Evolutionary conservation across 2,797 vertebrate genomes (phyloP).

Genomic region (Psittacula derbiana): DNA sequence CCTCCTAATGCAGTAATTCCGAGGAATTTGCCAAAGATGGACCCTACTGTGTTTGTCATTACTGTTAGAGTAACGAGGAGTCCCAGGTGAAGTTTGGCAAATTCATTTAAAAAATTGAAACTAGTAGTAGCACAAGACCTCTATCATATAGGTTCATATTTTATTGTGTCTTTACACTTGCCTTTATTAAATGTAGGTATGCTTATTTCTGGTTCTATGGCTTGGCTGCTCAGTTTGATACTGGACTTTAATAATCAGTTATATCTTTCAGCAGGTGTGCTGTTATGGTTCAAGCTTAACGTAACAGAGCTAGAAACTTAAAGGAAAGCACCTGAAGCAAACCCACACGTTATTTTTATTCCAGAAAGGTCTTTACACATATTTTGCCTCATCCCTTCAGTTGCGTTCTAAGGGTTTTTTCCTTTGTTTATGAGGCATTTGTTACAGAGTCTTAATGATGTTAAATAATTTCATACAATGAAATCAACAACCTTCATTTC

Average conservation of each 20-base stretch:
- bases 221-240: neutral
- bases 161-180: neutral
- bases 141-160: neutral
- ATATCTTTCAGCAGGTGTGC: neutral
- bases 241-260: neutral
- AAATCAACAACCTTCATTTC: neutral
- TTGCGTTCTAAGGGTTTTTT: neutral
- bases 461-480: neutral
- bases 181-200: neutral
- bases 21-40: neutral
- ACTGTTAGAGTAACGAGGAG: neutral
- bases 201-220: neutral
- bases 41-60: neutral
- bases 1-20: neutral
- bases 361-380: accelerated
- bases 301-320: neutral
- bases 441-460: neutral
- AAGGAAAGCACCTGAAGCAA: neutral
- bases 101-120: neutral
- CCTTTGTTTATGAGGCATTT: neutral
- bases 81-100: neutral
- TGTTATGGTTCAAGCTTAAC: neutral
- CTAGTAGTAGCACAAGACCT: neutral
- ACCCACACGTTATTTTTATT: neutral
- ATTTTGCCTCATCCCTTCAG: neutral